Conservation (phyloP, 2,888 invertebrate species). For the Bimastos eiseni region DNA sequence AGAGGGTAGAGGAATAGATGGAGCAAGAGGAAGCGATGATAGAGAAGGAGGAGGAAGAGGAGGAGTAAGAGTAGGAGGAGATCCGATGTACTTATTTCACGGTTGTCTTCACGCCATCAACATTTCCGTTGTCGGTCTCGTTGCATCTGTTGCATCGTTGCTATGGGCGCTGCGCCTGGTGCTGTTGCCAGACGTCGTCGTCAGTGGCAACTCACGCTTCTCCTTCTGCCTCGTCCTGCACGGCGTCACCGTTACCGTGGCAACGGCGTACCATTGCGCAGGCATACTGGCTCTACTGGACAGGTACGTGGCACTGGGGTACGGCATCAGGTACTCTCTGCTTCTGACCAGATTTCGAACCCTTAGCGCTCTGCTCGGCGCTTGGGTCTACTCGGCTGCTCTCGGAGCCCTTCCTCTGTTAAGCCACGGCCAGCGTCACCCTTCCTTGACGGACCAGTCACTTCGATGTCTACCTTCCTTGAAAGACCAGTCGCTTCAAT, state of each 20-base stretch:
- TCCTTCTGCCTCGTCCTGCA: conserved; percentile 19
- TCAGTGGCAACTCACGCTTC: conserved; percentile 8
- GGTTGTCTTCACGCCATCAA: conserved; percentile 4
- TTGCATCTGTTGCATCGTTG: neutral
- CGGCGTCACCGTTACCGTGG: conserved; percentile 1
- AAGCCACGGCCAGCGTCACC: neutral
- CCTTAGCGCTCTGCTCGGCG: neutral
- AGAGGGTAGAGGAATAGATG: neutral
- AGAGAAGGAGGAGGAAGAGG: neutral
- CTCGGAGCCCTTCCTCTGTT: neutral
- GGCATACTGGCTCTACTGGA: neutral
- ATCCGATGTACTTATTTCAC: neutral
- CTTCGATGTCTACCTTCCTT: too few species aligned
- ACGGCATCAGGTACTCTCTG: neutral
- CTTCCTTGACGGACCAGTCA: neutral
- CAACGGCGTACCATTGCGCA: conserved; percentile 5
- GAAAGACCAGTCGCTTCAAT: too few species aligned
- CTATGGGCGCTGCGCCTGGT: conserved; percentile 8
- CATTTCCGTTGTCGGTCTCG: conserved; percentile 20
- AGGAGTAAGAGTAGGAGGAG: neutral
- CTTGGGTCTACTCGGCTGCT: neutral
- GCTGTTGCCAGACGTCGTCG: neutral
- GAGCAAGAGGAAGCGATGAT: neutral
- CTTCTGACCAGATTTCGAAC: neutral
- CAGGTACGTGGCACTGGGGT: neutral